These are phyloP conservation scores for Australoheros facetus DNA, from an alignment of 2,797 vertebrate species.

Conservation along the genomic window DNA sequence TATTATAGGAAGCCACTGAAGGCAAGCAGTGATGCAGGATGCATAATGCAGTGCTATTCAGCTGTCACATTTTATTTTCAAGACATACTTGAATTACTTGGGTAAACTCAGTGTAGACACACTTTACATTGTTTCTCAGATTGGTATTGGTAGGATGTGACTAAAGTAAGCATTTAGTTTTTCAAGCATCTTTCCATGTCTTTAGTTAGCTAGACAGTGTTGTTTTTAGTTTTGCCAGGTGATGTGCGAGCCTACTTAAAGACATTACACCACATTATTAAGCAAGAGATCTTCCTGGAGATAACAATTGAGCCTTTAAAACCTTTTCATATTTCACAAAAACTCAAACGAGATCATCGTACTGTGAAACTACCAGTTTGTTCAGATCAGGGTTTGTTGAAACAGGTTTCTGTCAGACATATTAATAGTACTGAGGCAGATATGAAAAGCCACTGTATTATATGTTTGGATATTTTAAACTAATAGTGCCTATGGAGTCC, in stretches of 20 bases:
- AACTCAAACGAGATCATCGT: background rate
- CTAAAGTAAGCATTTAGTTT: background rate
- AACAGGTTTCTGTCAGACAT: background rate
- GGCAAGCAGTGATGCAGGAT: slow-evolving; percentile 5
- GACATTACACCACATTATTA: background rate
- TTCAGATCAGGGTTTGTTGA: background rate
- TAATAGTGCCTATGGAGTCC: background rate
- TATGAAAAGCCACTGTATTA: background rate
- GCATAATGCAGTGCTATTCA: slow-evolving; percentile 3
- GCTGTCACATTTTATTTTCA: slow-evolving; percentile 13
- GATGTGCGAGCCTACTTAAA: background rate
- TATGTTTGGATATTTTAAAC: background rate
- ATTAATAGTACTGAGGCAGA: background rate
- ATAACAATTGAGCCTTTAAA: background rate
- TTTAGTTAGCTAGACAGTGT: background rate
- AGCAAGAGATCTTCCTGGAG: background rate
- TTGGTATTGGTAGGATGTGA: background rate
- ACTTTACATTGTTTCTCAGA: background rate
- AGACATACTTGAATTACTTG: background rate
- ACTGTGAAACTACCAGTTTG: slow-evolving; percentile 1
- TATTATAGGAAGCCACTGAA: slow-evolving; percentile 14
- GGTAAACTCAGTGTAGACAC: background rate
- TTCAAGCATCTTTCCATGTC: background rate
- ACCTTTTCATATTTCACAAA: background rate
- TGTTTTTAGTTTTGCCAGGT: background rate